Base-by-base conservation (phyloP, 2,888 invertebrate genomes). In the Acronicta leporina region DNA sequence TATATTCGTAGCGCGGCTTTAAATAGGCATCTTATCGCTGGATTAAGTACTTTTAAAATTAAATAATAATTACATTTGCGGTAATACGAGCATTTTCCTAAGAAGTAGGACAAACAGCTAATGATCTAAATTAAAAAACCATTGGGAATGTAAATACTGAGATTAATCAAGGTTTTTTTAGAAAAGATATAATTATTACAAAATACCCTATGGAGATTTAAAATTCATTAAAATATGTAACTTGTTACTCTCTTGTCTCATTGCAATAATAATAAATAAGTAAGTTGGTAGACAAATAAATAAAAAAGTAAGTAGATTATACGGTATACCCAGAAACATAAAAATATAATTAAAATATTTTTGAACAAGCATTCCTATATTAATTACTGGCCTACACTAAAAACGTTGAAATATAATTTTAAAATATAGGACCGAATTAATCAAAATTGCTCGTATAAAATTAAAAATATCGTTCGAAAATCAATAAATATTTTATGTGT, bases 401-500 rank as follows among this genome's bases (percentile, higher is more conserved):
- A 61, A 61, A 49, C 15, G 15, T 48, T 38, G 44, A 62, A 53
- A 58, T 10, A 8, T n/a, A 45, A 38, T 62, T 71, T 65, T 71
- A 68, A 71, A 63, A 48, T 45, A 45, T 72, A 79, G 64, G 61
- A 55, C 55, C 57, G 64, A 60, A 65, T 63, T 73, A 68, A 62
- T 73, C n/a, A 69, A 73, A 74, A 66, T 57, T 16, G 41, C 45
- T 40, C 33, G 47, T 57, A 68, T 64, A 68, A 63, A 75, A 63
- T 73, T 69, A 73, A 69, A 77, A 70, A 73, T 68, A 69, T 65
- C 58, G 55, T 67, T 64, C 60, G 54, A 43, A 62, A 73, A 60
- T 58, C 69, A 62, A 82, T 82, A 80, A 81, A 81, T n/a, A 67
- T 72, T 79, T 74, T 76, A 79, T 72, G 68, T 70, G 75, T 70